Base-by-base conservation (phyloP, 1,140 invertebrate species). In the Trichomalopsis sarcophagae region DNA sequence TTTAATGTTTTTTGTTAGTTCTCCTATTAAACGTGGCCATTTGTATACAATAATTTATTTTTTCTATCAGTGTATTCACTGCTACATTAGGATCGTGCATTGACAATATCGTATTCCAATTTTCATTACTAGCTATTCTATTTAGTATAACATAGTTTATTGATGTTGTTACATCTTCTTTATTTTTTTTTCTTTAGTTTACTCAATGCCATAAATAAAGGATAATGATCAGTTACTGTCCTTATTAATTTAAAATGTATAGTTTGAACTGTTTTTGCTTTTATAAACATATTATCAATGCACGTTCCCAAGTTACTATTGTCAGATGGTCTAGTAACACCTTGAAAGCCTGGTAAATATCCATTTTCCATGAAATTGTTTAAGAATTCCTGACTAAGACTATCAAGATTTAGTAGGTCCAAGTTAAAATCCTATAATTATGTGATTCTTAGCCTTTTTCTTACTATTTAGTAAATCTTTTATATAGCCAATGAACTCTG, bases 331-430 rank as follows among this genome's bases (percentile, higher is more conserved):
- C 68, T 69, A 23, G 23, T 69, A 23, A 10, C 23, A 23, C 23
- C 5, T 69, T n/a, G 9, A 23, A 14, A 69, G 21, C 68, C 68
- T 23, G 21, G 68, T 21, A 69, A 10, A 23, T n/a, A 69, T 23
- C 68, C 68, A 69, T 69, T 69, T 69, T 69, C 68, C 21, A 69
- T 13, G 3, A 69, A n/a, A 69, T 23, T 69, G 68, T 69, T 86
- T 82, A 7, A 81, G 3, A 33, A 85, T 55, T 47, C 83, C 81
- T 66, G 68, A 69, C 68, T 69, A 23, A 10, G 0, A n/a, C 23
- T 21, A 9, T 69, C 68, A 40, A 40, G 3, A 40, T 40, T 40
- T 40, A 40, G 36, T 40, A 40, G 36, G 36, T 40, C 7, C 36
- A 40, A 5, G 36, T 40, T 40, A 9, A 40, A 40, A 40, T 40